Conservation (phyloP, 2,888 invertebrate species). For the Ganaspis brasiliensis region DNA sequence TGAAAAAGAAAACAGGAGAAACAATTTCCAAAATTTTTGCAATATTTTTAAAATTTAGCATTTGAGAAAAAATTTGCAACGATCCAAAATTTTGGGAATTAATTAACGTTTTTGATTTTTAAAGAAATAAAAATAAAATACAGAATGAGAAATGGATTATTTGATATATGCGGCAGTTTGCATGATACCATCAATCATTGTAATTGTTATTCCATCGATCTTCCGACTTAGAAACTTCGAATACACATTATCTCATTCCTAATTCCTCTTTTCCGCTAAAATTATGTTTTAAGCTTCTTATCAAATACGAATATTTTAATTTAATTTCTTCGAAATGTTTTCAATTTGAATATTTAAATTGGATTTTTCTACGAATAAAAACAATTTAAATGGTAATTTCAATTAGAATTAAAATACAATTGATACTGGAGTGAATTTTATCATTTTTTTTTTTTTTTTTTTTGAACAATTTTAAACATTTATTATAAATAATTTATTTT, state of each 20-base stretch:
- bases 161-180: slow-evolving; percentile 3
- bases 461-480: too few relatives aligned
- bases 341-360: not conserved
- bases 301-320: slow-evolving; percentile 1
- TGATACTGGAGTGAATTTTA: not conserved
- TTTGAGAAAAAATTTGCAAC: too few relatives aligned
- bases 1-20: too few relatives aligned
- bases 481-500: too few relatives aligned
- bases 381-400: too few relatives aligned
- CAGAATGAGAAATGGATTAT: slow-evolving; percentile 10
- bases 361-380: not conserved
- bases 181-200: slow-evolving; percentile 27
- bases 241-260: not conserved
- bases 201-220: slow-evolving; percentile 10
- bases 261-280: not conserved
- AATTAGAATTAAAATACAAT: not conserved
- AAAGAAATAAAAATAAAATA: slow-evolving; percentile 1
- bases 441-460: too few relatives aligned
- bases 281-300: not conserved
- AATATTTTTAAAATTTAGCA: too few relatives aligned
- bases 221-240: not conserved
- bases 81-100: not conserved
- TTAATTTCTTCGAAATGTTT: not conserved
- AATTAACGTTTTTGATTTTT: not conserved
- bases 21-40: too few relatives aligned